Evolutionary conservation across 2,797 vertebrate species (phyloP).

Genomic region (Sparus aurata): DNA sequence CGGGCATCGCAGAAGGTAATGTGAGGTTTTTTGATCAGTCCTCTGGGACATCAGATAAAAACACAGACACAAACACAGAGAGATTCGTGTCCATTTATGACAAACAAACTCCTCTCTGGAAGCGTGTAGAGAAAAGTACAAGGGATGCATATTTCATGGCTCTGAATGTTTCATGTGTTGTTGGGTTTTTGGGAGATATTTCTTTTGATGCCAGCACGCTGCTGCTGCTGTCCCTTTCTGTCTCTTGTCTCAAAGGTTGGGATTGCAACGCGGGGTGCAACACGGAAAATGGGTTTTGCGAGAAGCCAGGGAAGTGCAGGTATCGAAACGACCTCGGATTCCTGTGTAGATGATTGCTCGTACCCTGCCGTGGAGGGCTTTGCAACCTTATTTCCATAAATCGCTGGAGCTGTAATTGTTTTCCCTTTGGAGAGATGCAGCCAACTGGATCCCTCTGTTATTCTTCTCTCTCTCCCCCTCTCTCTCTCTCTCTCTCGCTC

Average conservation of each 20-base stretch:
- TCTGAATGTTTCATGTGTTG: constrained; percentile 46
- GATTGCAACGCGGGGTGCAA: constrained; percentile 90
- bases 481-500: background rate
- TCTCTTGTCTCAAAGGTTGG: constrained; percentile 79
- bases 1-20: constrained; percentile 79
- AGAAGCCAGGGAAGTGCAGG: constrained; percentile 93
- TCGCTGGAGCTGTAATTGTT: constrained; percentile 19
- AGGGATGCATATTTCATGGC: constrained; percentile 36
- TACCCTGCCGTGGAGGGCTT: constrained; percentile 4
- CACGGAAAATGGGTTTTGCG: constrained; percentile 91
- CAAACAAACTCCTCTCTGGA: constrained; percentile 13
- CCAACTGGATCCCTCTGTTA: constrained; percentile 22
- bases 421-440: constrained; percentile 15
- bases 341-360: constrained; percentile 30
- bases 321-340: constrained; percentile 68
- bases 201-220: constrained; percentile 40
- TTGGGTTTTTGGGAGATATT: background rate
- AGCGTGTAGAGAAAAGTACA: constrained; percentile 22
- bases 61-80: constrained; percentile 24
- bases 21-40: constrained; percentile 21
- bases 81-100: constrained; percentile 9
- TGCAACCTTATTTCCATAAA: constrained; percentile 47
- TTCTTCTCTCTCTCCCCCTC: background rate
- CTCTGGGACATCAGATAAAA: constrained; percentile 3
- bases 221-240: constrained; percentile 29